Evolutionary conservation across 2,113 vertebrate species (phyloP).

Genomic region (Neolamprologus kungweensis): DNA sequence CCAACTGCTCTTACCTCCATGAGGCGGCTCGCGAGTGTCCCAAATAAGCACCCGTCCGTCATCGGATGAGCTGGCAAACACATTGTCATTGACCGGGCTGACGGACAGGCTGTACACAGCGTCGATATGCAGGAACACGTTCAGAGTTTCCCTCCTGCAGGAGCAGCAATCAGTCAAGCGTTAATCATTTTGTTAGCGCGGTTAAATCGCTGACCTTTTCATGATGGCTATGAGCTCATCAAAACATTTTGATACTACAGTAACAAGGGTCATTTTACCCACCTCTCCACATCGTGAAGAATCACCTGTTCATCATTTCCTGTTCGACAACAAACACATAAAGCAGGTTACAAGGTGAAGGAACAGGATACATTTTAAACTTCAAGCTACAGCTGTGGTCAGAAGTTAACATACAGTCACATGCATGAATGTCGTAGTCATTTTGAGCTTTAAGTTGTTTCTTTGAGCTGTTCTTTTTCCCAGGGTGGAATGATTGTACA

Average conservation of each 20-base stretch:
- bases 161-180: background rate
- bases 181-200: background rate
- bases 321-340: slow-evolving; percentile 46
- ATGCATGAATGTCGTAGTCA: background rate
- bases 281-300: slow-evolving; percentile 97
- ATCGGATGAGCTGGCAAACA: slow-evolving; percentile 97
- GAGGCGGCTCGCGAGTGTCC: slow-evolving; percentile 94
- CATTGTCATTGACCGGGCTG: slow-evolving; percentile 95
- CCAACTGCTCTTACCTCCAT: slow-evolving; percentile 76
- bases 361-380: background rate
- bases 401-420: background rate
- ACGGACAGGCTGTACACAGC: slow-evolving; percentile 97
- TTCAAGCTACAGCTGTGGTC: background rate
- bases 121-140: slow-evolving; percentile 95
- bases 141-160: slow-evolving; percentile 87
- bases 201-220: background rate
- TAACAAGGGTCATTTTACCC: slow-evolving; percentile 10
- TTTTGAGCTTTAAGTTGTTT: background rate
- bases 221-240: background rate
- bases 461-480: background rate
- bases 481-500: background rate
- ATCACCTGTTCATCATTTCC: slow-evolving; percentile 99
- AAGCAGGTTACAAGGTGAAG: background rate
- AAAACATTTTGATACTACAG: background rate
- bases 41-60: slow-evolving; percentile 97